These are phyloP conservation scores for Anguilla megastoma DNA, from an alignment of 2,797 vertebrate species.

Conservation along the genomic window DNA sequence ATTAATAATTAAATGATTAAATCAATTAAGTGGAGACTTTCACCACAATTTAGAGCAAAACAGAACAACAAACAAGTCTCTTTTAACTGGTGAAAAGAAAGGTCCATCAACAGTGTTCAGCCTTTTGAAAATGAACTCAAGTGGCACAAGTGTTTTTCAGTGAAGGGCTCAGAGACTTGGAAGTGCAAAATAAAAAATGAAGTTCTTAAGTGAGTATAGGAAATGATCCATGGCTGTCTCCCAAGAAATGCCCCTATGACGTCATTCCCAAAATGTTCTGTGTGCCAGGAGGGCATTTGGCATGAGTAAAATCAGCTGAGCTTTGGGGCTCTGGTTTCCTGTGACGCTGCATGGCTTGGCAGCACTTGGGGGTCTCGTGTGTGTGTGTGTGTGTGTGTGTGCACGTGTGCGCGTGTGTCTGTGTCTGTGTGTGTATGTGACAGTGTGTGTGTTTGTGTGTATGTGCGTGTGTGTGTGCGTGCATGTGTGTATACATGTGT, in stretches of 20 bases:
- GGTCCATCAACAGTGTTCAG: neutral
- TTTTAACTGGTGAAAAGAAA: neutral
- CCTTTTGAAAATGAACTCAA: neutral
- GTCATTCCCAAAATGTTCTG: neutral
- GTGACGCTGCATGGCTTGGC: neutral
- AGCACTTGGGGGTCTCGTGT: neutral
- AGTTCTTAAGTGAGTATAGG: neutral
- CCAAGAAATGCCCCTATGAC: neutral
- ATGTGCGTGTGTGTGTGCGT: too few species aligned
- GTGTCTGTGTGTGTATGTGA: neutral
- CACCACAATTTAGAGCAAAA: neutral
- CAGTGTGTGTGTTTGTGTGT: neutral
- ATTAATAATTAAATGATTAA: neutral
- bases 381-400: neutral
- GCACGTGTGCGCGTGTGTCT: neutral
- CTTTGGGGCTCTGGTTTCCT: neutral
- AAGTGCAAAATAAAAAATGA: neutral
- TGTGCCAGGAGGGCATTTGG: neutral
- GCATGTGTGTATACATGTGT: neutral
- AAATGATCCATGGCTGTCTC: neutral
- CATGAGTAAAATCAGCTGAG: neutral
- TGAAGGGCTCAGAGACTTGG: neutral
- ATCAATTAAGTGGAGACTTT: neutral
- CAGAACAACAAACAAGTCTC: neutral
- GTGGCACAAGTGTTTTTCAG: neutral